Percentiles rank a stretch among this genome's conserved stretches.
These are phyloP conservation scores for Micromys minutus DNA, from an alignment of 2,113 vertebrate genomes.

Conservation along the genomic window DNA sequence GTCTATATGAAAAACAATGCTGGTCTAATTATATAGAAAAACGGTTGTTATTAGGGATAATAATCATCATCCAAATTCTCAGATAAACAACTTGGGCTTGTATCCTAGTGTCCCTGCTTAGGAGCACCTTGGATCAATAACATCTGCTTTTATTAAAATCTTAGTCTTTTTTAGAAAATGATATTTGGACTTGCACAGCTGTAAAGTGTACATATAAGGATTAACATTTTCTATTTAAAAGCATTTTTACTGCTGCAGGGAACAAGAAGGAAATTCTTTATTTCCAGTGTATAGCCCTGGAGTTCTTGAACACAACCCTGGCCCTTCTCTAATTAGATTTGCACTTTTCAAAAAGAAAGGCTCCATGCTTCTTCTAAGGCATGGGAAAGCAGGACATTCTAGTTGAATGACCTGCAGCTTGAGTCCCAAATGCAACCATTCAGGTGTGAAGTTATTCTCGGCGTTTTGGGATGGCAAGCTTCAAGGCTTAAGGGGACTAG, in stretches of 20 bases:
- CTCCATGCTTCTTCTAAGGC: not conserved
- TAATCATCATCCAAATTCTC: no score
- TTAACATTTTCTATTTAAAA: conserved; percentile 28
- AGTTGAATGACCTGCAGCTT: not conserved
- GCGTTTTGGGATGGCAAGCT: not conserved
- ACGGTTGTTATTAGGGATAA: not conserved
- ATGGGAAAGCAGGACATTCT: not conserved
- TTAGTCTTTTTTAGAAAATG: conserved; percentile 31
- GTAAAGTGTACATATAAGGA: not conserved
- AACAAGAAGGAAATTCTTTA: not conserved
- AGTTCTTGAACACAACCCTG: not conserved
- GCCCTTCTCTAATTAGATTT: not conserved
- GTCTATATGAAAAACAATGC: not conserved
- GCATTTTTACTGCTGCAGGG: not conserved
- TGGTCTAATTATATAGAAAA: not conserved
- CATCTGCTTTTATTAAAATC: not conserved
- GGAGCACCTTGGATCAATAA: not conserved
- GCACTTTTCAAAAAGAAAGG: not conserved
- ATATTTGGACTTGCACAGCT: not conserved
- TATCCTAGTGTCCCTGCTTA: not conserved
- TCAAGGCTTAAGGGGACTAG: not conserved
- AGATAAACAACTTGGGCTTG: not conserved
- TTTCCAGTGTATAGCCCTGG: not conserved
- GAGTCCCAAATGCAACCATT: not conserved
- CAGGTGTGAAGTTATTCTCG: not conserved